Base-by-base conservation (phyloP, 2,113 vertebrate species). In the Prochilodus magdalenae region DNA sequence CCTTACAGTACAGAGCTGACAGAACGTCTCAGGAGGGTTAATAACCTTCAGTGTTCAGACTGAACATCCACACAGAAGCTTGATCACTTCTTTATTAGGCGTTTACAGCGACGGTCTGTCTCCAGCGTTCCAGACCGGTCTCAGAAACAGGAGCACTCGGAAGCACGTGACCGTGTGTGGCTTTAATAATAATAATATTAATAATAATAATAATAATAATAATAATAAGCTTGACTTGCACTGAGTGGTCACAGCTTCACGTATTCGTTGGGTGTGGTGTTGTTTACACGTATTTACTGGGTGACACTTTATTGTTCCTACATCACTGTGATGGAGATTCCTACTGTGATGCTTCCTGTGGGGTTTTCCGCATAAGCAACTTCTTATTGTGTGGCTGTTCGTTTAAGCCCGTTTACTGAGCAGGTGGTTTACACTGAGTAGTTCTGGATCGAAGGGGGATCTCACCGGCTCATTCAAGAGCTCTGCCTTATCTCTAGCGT, bases 241-340 rank as follows among this genome's bases (percentile, higher is more conserved):
- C 10, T 8, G 66, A 60, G 55, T 22, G 51, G n/a, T n/a, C n/a
- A n/a, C n/a, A n/a, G 57, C 24, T 26, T 24, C 57, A 60, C n/a
- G 4, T 60, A 67, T 20, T 22, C 10, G 29, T 33, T 30, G 27
- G 60, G 24, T 81, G 71, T 80, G 71, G 79, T 81, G 14, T 27
- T 80, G 55, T 80, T 80, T 80, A 79, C 33, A 24, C 20, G 11
- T n/a, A n/a, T 22, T 11, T 70, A 22, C 24, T 70, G 22, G 66
- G 66, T 70, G 36, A 70, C 22, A 11, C 36, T 44, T 36, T 22
- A 20, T 4, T 40, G 7, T 44, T 70, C 33, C 11, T 24, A 12
- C 36, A 40, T 24, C 26, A 44, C 20, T 22, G 33, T 70, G 33
- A 36, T 12, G 1, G 8, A 24, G 36, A 6, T 67, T 55, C 20